Conservation (phyloP, 2,113 vertebrate genomes). For the Chloropsis hardwickii region DNA sequence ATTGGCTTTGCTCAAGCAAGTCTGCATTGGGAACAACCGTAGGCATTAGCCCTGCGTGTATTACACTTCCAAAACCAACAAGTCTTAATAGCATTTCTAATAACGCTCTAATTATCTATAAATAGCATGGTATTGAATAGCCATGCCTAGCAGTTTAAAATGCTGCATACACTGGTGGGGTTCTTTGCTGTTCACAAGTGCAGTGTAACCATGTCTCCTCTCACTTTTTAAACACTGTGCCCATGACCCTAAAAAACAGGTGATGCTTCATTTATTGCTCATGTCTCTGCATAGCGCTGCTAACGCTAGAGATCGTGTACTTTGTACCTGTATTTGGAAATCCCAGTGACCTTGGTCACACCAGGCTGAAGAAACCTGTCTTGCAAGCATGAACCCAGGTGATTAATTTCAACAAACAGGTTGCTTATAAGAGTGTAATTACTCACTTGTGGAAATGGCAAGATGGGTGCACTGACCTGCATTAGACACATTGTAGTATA, state of each 20-base stretch:
- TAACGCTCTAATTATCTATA: background rate
- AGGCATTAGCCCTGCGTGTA: background rate
- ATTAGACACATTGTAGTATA: background rate
- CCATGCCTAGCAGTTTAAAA: background rate
- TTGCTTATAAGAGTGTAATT: slow-evolving; percentile 26
- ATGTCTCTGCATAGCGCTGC: background rate
- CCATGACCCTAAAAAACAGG: background rate
- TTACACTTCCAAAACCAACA: background rate
- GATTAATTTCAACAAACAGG: slow-evolving; percentile 52
- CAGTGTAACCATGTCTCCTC: background rate
- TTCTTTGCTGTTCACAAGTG: background rate
- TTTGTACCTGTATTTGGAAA: background rate
- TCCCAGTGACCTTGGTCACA: background rate
- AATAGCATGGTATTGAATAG: background rate
- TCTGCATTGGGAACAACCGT: background rate
- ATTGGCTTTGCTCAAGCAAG: background rate
- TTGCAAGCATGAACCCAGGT: background rate
- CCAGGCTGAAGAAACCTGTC: slow-evolving; percentile 20
- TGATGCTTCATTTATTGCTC: slow-evolving; percentile 15
- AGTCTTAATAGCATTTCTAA: background rate
- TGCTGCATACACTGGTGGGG: rapidly evolving
- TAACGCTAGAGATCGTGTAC: rapidly evolving
- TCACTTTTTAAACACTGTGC: background rate
- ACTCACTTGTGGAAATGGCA: slow-evolving; percentile 1
- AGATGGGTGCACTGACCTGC: slow-evolving; percentile 31